These are phyloP conservation scores for Lithodes maja DNA, from an alignment of 2,888 invertebrate genomes.

Conservation along the genomic window DNA sequence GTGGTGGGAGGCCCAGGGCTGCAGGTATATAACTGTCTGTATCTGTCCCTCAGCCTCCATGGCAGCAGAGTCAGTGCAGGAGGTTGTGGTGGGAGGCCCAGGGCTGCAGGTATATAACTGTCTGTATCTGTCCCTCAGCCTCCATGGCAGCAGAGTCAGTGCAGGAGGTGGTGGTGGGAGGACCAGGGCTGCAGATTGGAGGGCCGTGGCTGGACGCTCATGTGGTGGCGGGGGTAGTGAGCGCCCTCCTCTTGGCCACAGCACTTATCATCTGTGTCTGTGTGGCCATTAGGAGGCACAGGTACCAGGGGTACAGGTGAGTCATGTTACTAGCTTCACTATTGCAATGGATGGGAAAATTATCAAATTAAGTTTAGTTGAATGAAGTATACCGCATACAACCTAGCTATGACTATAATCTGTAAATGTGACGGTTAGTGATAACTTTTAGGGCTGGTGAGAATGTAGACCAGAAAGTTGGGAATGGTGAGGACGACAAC, in stretches of 20 bases:
- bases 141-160: slow-evolving; percentile 47
- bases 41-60: slow-evolving; percentile 15
- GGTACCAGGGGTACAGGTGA: slow-evolving; percentile 57
- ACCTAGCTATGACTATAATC: neutral
- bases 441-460: slow-evolving; percentile 41
- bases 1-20: too few relatives aligned
- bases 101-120: neutral
- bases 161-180: slow-evolving; percentile 39
- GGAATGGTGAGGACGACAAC: slow-evolving; percentile 51
- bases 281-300: slow-evolving; percentile 49
- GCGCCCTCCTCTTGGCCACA: slow-evolving; percentile 62
- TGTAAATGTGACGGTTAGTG: neutral
- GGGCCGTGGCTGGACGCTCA: slow-evolving; percentile 58
- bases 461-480: slow-evolving; percentile 43
- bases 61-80: slow-evolving; percentile 53
- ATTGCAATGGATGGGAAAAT: too few relatives aligned
- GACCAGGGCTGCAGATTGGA: neutral
- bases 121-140: neutral
- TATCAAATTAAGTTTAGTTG: too few relatives aligned
- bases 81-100: slow-evolving; percentile 17
- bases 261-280: slow-evolving; percentile 68
- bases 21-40: too few relatives aligned
- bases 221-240: slow-evolving; percentile 67
- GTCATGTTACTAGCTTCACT: neutral
- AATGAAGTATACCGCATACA: too few relatives aligned